phyloP scores from a whole-genome alignment of 2,888 invertebrate species.

The Catocala sponsa region DNA sequence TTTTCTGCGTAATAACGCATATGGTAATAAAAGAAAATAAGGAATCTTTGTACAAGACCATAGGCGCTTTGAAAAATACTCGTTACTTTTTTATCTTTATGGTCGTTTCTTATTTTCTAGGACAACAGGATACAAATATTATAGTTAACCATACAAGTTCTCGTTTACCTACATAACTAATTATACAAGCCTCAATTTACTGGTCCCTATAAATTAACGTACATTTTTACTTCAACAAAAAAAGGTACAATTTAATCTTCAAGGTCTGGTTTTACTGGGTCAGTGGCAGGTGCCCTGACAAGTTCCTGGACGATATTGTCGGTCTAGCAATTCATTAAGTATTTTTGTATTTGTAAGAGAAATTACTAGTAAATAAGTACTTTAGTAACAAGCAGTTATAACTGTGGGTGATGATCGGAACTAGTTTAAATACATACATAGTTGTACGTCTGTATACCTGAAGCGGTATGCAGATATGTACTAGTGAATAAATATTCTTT shows the following conservation, averaged over 20 bases:
- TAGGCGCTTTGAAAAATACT: too few species aligned
- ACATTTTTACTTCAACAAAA: constrained; percentile 6
- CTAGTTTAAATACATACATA: too few species aligned
- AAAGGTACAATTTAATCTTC: constrained; percentile 18
- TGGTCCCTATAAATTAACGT: neutral
- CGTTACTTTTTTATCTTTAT: too few species aligned
- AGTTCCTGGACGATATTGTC: constrained; percentile 14
- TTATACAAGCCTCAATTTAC: constrained; percentile 1
- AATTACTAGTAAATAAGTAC: too few species aligned
- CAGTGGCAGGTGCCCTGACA: constrained; percentile 42
- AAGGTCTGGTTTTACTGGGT: constrained; percentile 51
- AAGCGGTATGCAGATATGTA: too few species aligned
- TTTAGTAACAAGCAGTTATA: too few species aligned
- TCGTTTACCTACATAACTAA: neutral
- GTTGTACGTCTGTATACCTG: too few species aligned
- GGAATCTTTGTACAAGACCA: too few species aligned
- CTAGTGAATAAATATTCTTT: too few species aligned
- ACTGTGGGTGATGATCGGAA: too few species aligned
- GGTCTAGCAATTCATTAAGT: neutral
- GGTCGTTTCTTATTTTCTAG: neutral
- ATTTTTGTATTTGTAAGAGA: neutral
- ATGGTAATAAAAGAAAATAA: too few species aligned
- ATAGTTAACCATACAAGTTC: neutral
- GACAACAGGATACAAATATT: neutral
- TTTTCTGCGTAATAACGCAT: too few species aligned